Conservation (phyloP, 1,140 invertebrate genomes). For the Drosophila sturtevanti region DNA sequence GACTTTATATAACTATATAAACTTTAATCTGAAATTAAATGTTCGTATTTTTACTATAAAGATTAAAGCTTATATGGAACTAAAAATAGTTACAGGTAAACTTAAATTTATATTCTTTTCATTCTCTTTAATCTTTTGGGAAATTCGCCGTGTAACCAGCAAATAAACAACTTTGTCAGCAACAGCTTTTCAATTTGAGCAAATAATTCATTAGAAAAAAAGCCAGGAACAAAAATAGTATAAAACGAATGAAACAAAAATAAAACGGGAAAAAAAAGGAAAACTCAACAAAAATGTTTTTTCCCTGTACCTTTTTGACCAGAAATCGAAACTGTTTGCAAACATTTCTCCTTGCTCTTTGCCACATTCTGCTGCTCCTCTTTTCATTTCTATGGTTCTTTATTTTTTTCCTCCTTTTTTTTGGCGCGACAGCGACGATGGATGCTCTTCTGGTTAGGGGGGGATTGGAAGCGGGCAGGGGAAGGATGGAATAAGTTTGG, state of each 20-base stretch:
- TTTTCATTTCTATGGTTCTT: slow-evolving; percentile 13
- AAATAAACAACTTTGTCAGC: slow-evolving; percentile 67
- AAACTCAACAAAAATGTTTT: slow-evolving; percentile 67
- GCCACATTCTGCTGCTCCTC: slow-evolving; percentile 26
- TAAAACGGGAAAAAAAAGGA: slow-evolving; percentile 38
- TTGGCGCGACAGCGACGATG: slow-evolving; percentile 1
- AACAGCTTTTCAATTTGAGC: slow-evolving; percentile 69
- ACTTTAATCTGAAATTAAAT: too few species aligned
- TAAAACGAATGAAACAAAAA: slow-evolving; percentile 34
- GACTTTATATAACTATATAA: too few species aligned
- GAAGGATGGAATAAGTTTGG: too few species aligned
- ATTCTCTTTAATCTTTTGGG: neutral
- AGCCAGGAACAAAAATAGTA: slow-evolving; percentile 1
- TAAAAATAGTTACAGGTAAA: too few species aligned
- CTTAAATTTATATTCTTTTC: neutral
- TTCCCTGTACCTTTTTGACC: slow-evolving; percentile 60
- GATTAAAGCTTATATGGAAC: too few species aligned
- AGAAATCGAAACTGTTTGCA: slow-evolving; percentile 74
- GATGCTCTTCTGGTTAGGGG: too few species aligned
- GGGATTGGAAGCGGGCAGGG: neutral
- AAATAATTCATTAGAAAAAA: slow-evolving; percentile 49
- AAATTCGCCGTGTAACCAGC: slow-evolving; percentile 15
- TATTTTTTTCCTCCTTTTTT: neutral
- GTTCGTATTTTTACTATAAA: too few species aligned
- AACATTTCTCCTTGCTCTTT: slow-evolving; percentile 71